phyloP scores from a whole-genome alignment of 2,888 invertebrate genomes.

The Rhagophthalmus giganteus region DNA sequence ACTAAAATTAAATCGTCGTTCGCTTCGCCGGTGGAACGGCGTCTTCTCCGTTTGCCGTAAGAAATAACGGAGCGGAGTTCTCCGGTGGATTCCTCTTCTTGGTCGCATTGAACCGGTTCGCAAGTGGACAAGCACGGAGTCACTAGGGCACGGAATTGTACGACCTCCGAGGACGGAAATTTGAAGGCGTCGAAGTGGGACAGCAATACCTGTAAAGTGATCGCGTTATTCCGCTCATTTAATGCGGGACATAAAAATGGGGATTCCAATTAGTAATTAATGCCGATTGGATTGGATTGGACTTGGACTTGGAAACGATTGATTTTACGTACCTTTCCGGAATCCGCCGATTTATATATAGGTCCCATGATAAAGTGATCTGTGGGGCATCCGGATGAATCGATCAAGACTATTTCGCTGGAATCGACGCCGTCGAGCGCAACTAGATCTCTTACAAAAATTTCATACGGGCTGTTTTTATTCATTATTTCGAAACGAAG shows the following conservation, averaged over 20 bases:
- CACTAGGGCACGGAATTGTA: constrained; percentile 93
- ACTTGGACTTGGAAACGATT: no score
- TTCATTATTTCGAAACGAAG: constrained; percentile 91
- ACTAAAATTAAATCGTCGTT: constrained; percentile 85
- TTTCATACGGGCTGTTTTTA: constrained; percentile 91
- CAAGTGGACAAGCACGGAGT: constrained; percentile 93
- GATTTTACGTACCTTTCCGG: constrained; percentile 78
- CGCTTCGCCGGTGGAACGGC: constrained; percentile 61
- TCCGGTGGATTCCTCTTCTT: constrained; percentile 79
- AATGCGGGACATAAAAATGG: not conserved
- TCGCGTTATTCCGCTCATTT: not conserved
- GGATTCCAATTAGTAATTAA: no score
- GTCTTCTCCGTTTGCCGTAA: constrained; percentile 78
- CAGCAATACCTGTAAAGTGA: constrained; percentile 68
- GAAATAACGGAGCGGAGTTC: constrained; percentile 81
- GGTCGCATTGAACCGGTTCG: constrained; percentile 88
- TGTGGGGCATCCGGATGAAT: constrained; percentile 89
- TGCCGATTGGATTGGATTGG: no score
- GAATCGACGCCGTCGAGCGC: constrained; percentile 94
- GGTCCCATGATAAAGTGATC: constrained; percentile 95
- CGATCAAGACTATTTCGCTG: constrained; percentile 89
- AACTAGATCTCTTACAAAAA: constrained; percentile 90
- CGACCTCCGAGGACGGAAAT: constrained; percentile 92
- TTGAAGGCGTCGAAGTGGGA: constrained; percentile 96
- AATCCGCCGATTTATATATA: constrained; percentile 77